Percentiles rank a stretch among this genome's conserved stretches.
Conservation (phyloP, 2,888 invertebrate species). For the Palloptera scutellata region DNA sequence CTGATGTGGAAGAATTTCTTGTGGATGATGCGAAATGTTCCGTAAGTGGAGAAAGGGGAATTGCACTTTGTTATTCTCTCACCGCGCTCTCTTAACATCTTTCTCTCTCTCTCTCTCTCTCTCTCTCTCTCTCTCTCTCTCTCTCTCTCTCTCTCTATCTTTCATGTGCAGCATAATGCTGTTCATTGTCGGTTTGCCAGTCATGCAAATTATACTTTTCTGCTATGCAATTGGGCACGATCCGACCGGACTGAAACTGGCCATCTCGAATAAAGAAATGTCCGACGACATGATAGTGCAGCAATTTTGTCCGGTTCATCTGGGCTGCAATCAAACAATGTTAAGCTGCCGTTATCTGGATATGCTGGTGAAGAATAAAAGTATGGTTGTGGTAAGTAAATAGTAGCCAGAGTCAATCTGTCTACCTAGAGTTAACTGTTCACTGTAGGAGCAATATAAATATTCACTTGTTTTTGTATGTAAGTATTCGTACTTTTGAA, state of each 20-base stretch:
- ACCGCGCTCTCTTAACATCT: not conserved
- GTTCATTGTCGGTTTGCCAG: constrained; percentile 86
- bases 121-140: no score
- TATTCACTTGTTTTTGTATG: no score
- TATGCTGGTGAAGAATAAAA: constrained; percentile 73
- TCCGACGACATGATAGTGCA: constrained; percentile 64
- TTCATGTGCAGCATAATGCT: constrained; percentile 74
- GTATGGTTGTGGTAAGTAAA: constrained; percentile 71
- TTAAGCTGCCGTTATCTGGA: constrained; percentile 83
- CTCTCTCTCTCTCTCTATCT: not conserved
- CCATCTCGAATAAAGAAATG: constrained; percentile 83
- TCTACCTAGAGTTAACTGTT: no score
- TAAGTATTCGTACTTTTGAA: no score
- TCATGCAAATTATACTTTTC: constrained; percentile 86
- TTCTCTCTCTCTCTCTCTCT: not conserved
- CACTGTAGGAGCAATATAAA: no score
- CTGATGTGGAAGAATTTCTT: constrained; percentile 88
- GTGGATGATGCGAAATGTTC: constrained; percentile 85
- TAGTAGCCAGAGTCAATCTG: no score
- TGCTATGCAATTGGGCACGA: constrained; percentile 90
- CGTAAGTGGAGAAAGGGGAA: constrained; percentile 66
- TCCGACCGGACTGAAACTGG: constrained; percentile 78
- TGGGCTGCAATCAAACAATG: constrained; percentile 71
- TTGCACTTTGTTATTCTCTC: not conserved
- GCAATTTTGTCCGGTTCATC: constrained; percentile 65